Conservation (phyloP, 1,140 invertebrate species). For the Hesperophylax magnus region DNA sequence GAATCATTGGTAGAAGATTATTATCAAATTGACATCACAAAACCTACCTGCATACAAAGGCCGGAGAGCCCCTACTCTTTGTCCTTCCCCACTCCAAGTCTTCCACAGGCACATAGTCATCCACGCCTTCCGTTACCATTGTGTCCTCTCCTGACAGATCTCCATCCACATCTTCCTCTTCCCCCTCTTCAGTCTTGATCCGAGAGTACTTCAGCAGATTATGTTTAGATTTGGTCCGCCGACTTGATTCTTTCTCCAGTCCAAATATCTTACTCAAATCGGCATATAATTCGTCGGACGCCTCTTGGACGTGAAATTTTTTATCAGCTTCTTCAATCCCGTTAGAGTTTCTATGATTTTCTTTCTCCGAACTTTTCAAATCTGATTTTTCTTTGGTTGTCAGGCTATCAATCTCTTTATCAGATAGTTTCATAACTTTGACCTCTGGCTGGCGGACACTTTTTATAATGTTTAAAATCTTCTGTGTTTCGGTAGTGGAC, state of each 20-base stretch:
- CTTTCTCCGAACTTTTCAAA: neutral
- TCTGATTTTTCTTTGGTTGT: neutral
- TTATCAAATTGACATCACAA: neutral
- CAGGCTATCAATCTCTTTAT: neutral
- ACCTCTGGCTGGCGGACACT: slow-evolving; percentile 30
- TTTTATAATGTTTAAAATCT: slow-evolving; percentile 23
- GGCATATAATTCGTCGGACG: neutral
- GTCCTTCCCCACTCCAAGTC: neutral
- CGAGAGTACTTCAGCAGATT: slow-evolving; percentile 21
- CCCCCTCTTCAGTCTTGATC: slow-evolving; percentile 28
- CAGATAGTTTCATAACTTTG: neutral
- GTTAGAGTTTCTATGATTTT: neutral
- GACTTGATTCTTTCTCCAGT: slow-evolving; percentile 24
- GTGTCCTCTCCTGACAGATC: neutral
- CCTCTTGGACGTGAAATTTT: neutral
- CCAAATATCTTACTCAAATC: neutral
- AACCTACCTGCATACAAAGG: neutral
- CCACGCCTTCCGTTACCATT: neutral
- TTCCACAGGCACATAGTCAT: too few relatives aligned
- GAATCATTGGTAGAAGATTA: too few relatives aligned
- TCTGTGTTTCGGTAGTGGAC: neutral
- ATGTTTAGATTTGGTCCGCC: neutral
- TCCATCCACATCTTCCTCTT: slow-evolving; percentile 13
- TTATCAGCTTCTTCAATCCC: neutral
- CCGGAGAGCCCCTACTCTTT: neutral